Conservation (phyloP, 2,797 vertebrate genomes). For the Spondyliosoma cantharus region DNA sequence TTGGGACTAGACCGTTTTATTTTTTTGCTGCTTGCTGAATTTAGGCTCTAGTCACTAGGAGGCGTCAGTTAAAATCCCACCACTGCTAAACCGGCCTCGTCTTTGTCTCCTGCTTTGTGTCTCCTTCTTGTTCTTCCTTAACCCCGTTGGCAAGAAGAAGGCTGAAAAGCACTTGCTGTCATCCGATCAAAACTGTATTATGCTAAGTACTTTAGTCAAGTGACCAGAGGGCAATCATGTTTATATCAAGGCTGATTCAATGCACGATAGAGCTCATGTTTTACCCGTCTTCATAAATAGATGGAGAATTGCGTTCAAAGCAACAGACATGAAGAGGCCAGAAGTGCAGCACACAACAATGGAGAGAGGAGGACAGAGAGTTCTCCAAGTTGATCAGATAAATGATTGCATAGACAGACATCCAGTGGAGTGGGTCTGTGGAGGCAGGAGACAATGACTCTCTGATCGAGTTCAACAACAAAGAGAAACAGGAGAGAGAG, state of each 20-base stretch:
- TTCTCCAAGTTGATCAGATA: slow-evolving; percentile 29
- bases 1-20: neutral
- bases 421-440: neutral
- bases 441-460: neutral
- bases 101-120: neutral
- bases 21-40: neutral
- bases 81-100: neutral
- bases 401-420: slow-evolving; percentile 21
- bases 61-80: slow-evolving; percentile 5
- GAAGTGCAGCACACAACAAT: slow-evolving; percentile 17
- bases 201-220: slow-evolving; percentile 41
- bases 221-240: slow-evolving; percentile 42
- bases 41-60: slow-evolving; percentile 7
- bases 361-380: slow-evolving; percentile 24
- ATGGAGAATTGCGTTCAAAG: slow-evolving; percentile 34
- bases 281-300: slow-evolving; percentile 38
- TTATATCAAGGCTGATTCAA: slow-evolving; percentile 31
- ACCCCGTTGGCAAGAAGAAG: neutral
- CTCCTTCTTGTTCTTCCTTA: neutral
- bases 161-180: neutral
- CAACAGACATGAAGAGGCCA: slow-evolving; percentile 29
- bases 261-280: slow-evolving; percentile 2
- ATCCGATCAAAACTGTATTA: slow-evolving; percentile 2
- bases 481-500: neutral
- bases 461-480: neutral